Conservation (phyloP, 1,140 invertebrate genomes). For the Apolygus lucorum region DNA sequence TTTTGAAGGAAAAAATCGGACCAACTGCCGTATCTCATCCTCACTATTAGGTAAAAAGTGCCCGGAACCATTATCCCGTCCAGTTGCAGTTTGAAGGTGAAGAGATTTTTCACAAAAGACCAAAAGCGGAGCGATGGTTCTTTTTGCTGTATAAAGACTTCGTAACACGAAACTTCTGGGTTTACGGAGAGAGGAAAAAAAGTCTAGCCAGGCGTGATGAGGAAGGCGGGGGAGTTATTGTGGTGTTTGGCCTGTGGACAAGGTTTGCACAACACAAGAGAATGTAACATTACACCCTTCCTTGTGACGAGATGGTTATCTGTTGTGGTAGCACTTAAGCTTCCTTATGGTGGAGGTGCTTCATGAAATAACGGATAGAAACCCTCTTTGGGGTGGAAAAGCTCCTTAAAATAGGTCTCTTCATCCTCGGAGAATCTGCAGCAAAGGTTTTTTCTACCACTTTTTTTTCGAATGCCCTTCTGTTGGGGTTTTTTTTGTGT, state of each 20-base stretch:
- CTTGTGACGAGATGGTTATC: constrained; percentile 12
- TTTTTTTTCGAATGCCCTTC: no score
- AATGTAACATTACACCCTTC: constrained; percentile 13
- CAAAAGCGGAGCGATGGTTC: background rate
- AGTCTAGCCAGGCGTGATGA: background rate
- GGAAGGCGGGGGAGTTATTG: background rate
- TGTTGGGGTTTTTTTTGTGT: no score
- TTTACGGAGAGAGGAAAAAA: background rate
- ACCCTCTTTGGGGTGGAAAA: no score
- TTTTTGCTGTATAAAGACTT: background rate
- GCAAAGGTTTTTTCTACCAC: no score
- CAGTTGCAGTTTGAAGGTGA: background rate
- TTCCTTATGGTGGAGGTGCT: background rate
- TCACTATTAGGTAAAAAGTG: no score
- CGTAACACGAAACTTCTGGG: constrained; percentile 7
- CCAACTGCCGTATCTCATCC: no score
- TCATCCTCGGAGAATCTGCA: no score
- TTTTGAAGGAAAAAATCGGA: background rate
- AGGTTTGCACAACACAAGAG: constrained; percentile 16
- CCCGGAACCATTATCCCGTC: background rate
- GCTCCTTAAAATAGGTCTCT: no score
- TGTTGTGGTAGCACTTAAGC: constrained; percentile 13
- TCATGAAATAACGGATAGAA: constrained; percentile 14
- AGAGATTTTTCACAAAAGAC: background rate
- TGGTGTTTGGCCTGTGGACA: constrained; percentile 14